These are phyloP conservation scores for Drosophila glabriapex DNA, from an alignment of 2,888 invertebrate genomes.

Conservation along the genomic window DNA sequence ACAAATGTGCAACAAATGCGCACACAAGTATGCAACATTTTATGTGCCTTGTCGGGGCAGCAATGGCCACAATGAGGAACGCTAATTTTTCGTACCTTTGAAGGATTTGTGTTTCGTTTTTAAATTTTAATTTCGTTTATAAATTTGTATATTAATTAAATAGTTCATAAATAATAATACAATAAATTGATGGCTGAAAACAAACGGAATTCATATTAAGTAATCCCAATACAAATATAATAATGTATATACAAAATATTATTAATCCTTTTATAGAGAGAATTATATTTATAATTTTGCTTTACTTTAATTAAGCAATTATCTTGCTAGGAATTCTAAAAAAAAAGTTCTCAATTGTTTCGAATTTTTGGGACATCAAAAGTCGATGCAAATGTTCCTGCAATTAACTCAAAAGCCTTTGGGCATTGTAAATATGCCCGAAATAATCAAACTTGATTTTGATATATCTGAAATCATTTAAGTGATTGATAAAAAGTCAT, in stretches of 20 bases:
- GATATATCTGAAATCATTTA: background rate
- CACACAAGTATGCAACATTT: conserved; percentile 56
- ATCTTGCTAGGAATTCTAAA: background rate
- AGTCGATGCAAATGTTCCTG: background rate
- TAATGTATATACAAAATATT: too few species aligned
- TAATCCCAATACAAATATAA: too few species aligned
- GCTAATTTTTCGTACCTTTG: too few species aligned
- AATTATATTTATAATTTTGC: background rate
- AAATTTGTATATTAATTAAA: background rate
- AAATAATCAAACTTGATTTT: background rate
- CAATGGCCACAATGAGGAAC: background rate
- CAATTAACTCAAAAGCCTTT: background rate
- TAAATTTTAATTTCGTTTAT: background rate
- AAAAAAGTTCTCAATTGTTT: background rate
- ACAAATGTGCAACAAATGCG: background rate
- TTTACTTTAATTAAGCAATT: background rate
- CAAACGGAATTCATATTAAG: background rate
- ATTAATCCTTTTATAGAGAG: background rate
- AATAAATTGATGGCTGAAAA: background rate
- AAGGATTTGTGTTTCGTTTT: background rate
- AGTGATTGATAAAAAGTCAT: conserved; percentile 10
- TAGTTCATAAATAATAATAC: background rate
- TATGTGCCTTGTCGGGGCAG: background rate
- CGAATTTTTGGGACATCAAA: background rate
- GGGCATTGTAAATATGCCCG: background rate